Conservation (phyloP, 2,113 vertebrate species). For the Plectropomus leopardus region DNA sequence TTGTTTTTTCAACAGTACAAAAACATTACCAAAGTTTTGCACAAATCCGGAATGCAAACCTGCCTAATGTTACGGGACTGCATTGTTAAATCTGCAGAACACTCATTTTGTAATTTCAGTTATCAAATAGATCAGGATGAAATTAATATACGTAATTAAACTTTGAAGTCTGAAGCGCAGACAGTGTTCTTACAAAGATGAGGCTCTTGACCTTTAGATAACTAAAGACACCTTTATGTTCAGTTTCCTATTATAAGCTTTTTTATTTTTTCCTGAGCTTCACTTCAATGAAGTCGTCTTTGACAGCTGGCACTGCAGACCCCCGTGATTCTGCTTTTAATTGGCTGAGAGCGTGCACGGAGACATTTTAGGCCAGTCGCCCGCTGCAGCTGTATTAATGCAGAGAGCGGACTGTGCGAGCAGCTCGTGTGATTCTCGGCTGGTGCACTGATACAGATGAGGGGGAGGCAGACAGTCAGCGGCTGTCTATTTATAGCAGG, state of each 20-base stretch:
- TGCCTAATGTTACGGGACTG: no score
- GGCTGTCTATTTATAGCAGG: slow-evolving; percentile 63
- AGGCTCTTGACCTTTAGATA: slow-evolving; percentile 18
- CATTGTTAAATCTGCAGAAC: no score
- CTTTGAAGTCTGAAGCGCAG: no score
- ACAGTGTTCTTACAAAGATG: not conserved
- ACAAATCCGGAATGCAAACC: no score
- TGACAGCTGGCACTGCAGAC: not conserved
- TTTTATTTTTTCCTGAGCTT: slow-evolving; percentile 23
- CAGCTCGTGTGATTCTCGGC: slow-evolving; percentile 35
- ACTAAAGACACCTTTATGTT: slow-evolving; percentile 5
- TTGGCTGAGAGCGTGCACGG: slow-evolving; percentile 20
- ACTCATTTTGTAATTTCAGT: no score
- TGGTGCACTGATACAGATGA: slow-evolving; percentile 61
- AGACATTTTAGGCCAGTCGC: slow-evolving; percentile 14
- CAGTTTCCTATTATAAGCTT: slow-evolving; percentile 16
- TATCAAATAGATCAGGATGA: not conserved
- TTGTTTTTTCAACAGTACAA: no score
- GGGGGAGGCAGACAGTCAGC: slow-evolving; percentile 56
- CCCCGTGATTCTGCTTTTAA: slow-evolving; percentile 16
- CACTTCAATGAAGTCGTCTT: not conserved
- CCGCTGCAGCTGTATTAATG: slow-evolving; percentile 17
- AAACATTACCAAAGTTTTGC: no score
- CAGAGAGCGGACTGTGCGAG: slow-evolving; percentile 35
- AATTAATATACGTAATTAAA: not conserved